Conservation (phyloP, 2,797 vertebrate species). For the Halcyon badia region DNA sequence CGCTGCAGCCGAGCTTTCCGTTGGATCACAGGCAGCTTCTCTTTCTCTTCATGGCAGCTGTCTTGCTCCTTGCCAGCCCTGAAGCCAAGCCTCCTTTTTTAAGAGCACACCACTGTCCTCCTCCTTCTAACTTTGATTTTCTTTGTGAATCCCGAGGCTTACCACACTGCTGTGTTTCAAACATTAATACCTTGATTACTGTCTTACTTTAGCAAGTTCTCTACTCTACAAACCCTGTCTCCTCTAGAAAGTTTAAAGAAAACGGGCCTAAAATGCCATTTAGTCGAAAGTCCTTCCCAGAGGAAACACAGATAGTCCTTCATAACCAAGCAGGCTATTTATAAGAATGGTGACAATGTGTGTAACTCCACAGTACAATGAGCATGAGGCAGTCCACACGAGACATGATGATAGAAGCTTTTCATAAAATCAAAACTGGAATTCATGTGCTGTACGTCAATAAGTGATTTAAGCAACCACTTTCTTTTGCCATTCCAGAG, state of each 20-base stretch:
- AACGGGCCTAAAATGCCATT: slow-evolving; percentile 3
- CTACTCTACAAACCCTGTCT: not conserved
- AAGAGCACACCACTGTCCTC: not conserved
- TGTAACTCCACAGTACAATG: slow-evolving; percentile 39
- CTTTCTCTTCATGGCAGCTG: not conserved
- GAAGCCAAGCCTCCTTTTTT: not conserved
- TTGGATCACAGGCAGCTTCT: slow-evolving; percentile 7
- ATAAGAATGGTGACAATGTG: slow-evolving; percentile 51
- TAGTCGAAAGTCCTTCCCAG: not conserved
- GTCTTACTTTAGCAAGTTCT: not conserved
- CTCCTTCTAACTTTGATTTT: not conserved
- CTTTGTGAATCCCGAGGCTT: not conserved
- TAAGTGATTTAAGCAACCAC: not conserved
- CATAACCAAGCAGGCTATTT: slow-evolving; percentile 46
- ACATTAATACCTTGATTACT: not conserved
- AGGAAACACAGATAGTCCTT: slow-evolving; percentile 38
- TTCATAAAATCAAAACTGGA: slow-evolving; percentile 45
- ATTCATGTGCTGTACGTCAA: not conserved
- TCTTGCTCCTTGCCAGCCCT: not conserved
- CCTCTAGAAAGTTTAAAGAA: not conserved
- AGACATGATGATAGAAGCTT: slow-evolving; percentile 12
- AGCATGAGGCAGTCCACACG: not conserved
- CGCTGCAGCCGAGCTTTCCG: accelerated
- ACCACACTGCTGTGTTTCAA: not conserved
- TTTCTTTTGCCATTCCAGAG: not conserved